Base-by-base conservation (phyloP, 2,888 invertebrate genomes). In the Lepeophtheirus nordmannii region DNA sequence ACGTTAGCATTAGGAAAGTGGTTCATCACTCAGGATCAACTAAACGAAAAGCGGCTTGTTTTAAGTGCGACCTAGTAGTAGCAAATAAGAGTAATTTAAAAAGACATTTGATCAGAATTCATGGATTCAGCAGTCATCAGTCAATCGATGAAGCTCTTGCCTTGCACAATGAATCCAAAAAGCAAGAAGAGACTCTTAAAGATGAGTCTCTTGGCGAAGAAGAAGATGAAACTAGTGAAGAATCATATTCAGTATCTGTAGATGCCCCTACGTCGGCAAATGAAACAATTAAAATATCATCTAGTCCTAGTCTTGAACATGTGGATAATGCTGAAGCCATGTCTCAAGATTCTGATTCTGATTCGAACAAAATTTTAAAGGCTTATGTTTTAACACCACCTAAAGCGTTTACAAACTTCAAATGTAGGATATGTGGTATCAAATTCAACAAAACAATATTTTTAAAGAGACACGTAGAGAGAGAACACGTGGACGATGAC, bases 51-150 rank as follows among this genome's bases (percentile, higher is more conserved):
- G 53, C 53, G 53, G 17, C 53, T 5, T 46, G 53, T 17, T 14
- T 46, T 17, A 46, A 5, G 8, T 30, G 53, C 17, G 17, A 46
- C 53, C 8, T 46, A 17, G 53, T 46, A 14, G 53, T 46, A n/a
- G 53, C 53, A 17, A 46, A 46, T 46, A 46, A 46, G 8, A 46
- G 53, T 46, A 46, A 46, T 46, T 46, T 46, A 46, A 46, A 46
- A 17, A 14, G 53, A 46, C 53, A 46, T 17, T n/a, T 46, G 53
- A 46, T 46, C 14, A 14, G 53, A n/a, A 46, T 46, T 17, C 53
- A 46, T 46, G 53, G 53, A 14, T 46, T 46, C 17, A 5, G 8
- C 2, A 46, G 53, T 17, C 8, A 3, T 17, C 14, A n/a, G 2
- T 5, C 53, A 14, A 14, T 46, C 1, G 53, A 46, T 46, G 53